Percentiles rank a stretch among this genome's conserved stretches.
These are phyloP conservation scores for Ericerus pela DNA, from an alignment of 1,140 invertebrate genomes.

Conservation along the genomic window DNA sequence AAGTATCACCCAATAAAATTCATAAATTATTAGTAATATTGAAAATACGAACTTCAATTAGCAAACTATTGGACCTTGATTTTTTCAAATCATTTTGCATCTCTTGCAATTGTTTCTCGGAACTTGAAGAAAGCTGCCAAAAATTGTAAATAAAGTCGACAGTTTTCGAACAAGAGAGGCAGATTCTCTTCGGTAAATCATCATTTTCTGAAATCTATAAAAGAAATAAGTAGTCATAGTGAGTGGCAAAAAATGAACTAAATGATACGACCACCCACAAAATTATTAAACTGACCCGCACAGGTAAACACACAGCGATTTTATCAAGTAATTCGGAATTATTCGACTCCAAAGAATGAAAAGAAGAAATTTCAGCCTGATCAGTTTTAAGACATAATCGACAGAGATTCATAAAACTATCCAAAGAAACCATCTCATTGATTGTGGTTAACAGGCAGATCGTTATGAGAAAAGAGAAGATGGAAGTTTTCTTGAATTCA, in stretches of 20 bases:
- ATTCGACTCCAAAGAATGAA: background rate
- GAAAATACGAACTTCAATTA: no score
- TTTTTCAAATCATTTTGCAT: background rate
- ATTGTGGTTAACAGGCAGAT: no score
- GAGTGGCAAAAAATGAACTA: background rate
- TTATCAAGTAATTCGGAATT: background rate
- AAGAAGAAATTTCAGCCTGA: background rate
- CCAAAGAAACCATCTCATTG: no score
- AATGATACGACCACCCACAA: background rate
- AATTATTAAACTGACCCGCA: background rate
- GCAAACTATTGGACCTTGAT: background rate
- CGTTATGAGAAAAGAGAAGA: no score
- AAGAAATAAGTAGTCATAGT: background rate
- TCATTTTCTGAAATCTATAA: slow-evolving; percentile 11
- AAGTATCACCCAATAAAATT: no score
- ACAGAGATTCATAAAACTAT: background rate
- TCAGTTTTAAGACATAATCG: background rate
- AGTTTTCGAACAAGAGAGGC: background rate
- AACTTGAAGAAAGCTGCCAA: background rate
- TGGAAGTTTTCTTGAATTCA: no score
- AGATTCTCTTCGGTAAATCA: slow-evolving; percentile 1
- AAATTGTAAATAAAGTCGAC: slow-evolving; percentile 11
- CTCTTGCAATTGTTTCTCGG: background rate
- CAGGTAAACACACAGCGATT: background rate
- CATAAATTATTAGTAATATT: no score